Base-by-base conservation (phyloP, 1,140 invertebrate species). In the Ips typographus region DNA sequence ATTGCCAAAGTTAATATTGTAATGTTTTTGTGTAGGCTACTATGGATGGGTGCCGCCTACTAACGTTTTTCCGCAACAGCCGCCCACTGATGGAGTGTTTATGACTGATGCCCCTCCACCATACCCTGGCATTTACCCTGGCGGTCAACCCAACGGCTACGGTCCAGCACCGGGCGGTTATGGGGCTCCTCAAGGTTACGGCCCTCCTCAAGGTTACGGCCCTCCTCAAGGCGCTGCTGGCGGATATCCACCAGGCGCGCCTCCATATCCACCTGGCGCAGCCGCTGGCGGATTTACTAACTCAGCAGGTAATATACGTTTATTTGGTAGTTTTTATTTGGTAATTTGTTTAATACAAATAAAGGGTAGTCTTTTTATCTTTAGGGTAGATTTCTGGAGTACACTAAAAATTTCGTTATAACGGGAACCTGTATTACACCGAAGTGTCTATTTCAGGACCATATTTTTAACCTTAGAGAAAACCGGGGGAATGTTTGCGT, bases 11-110 rank as follows among this genome's bases (percentile, higher is more conserved):
- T 55, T 7, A 55, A 55, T 37, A 22, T 2, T 56, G 57, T 59
- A n/a, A 36, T 1, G 6, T 59, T 42, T 59, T 62, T 49, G 42
- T 44, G 77, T 80, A 71, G 93, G 92, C 51, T 94, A 94, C 77
- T 97, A 96, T 79, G 94, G 94, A 47, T 98, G 96, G 94, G 86
- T 93, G 61, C 94, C 95, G 39, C 94, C 94, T 3, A 90, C 90
- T 61, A 79, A 87, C 79, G 85, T 84, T 1, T 89, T 89, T 75
- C 87, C 85, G 1, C 82, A 87, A 72, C 86, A 86, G 59, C 87
- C 87, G 55, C 80, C 87, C 86, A 91, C 91, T 43, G 92, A 94
- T 78, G 89, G 88, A 52, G 94, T 98, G 2, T 98, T 89, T 77
- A 93, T 95, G 86, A 93, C 90, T 4, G 91, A 94, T 76, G 92